phyloP scores from a whole-genome alignment of 2,888 invertebrate species.

The Tenodera sinensis region DNA sequence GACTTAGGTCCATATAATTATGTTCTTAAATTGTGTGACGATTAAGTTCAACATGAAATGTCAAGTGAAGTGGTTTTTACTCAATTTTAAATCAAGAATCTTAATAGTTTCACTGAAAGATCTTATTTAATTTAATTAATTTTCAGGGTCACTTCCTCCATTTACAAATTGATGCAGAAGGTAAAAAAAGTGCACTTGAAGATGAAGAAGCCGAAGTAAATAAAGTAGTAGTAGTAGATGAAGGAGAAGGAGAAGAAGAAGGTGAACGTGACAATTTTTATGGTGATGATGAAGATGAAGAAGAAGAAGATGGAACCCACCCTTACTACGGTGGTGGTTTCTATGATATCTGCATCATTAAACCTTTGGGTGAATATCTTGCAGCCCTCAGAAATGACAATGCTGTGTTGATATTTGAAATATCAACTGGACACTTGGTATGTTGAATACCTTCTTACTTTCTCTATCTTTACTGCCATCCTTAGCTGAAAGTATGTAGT shows the following conservation, averaged over 20 bases:
- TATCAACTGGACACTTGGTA: slow-evolving; percentile 8
- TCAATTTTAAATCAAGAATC: too few species aligned
- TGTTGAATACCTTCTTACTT: neutral
- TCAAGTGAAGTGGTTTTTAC: too few species aligned
- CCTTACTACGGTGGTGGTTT: neutral
- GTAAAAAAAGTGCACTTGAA: neutral
- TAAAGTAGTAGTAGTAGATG: neutral
- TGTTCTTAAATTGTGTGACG: too few species aligned
- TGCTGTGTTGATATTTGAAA: slow-evolving; percentile 1
- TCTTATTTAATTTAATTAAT: neutral
- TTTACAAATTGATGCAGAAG: neutral
- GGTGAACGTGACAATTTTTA: neutral
- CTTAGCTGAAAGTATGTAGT: too few species aligned
- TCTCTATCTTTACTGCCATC: too few species aligned
- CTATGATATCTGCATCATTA: neutral
- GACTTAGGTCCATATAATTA: too few species aligned
- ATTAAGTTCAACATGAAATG: too few species aligned
- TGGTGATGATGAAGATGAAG: neutral
- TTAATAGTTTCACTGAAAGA: neutral
- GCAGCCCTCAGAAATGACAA: neutral
- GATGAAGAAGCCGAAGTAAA: neutral
- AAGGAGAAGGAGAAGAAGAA: neutral
- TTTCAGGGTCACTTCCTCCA: slow-evolving; percentile 7
- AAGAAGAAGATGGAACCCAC: neutral
- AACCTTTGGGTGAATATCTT: slow-evolving; percentile 10